Conservation (phyloP, 1,140 invertebrate genomes). For the Holotrichia oblita region DNA sequence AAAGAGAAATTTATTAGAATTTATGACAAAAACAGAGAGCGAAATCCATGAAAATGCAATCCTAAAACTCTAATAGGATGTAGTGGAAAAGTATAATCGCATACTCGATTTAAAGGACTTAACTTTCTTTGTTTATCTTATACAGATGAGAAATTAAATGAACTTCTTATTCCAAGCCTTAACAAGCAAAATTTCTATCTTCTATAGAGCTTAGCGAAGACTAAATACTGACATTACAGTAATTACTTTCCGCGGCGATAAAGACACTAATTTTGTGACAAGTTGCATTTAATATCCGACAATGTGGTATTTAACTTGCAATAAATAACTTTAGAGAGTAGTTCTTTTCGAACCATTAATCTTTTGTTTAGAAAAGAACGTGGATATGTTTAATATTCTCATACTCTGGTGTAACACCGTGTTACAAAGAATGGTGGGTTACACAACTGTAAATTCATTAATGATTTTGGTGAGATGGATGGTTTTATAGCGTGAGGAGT, state of each 20-base stretch:
- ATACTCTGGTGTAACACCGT: constrained; percentile 9
- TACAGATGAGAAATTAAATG: no score
- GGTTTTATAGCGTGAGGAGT: constrained; percentile 24
- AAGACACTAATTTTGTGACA: background rate
- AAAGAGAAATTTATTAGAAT: no score
- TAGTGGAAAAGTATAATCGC: no score
- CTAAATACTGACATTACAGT: background rate
- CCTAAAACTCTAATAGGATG: no score
- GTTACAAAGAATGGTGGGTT: constrained; percentile 8
- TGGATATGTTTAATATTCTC: constrained; percentile 5
- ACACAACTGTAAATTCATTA: constrained; percentile 24
- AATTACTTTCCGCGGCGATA: background rate
- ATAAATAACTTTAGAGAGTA: background rate
- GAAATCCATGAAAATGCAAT: no score
- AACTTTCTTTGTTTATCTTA: no score
- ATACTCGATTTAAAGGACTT: no score
- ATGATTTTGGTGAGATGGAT: constrained; percentile 24
- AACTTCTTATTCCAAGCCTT: no score
- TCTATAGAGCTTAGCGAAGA: background rate
- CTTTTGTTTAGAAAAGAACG: constrained; percentile 25
- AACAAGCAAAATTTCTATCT: no score
- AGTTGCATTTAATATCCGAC: background rate
- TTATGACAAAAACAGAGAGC: no score
- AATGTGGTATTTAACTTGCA: background rate
- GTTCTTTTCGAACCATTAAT: background rate